Evolutionary conservation across 2,113 vertebrate species (phyloP).

Genomic region (Lagopus leucura): DNA sequence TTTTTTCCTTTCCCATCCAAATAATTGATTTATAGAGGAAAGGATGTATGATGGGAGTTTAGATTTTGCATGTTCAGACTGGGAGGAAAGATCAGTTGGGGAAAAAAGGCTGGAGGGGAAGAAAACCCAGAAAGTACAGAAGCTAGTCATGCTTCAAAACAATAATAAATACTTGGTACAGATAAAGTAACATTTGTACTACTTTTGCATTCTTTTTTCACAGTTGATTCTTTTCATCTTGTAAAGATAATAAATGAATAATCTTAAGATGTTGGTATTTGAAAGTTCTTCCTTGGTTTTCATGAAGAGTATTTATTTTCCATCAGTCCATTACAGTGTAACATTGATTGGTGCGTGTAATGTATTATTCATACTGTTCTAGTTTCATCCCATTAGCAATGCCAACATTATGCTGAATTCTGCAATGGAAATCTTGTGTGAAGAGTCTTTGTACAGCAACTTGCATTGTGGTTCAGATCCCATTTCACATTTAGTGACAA

Average conservation of each 20-base stretch:
- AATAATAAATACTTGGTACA: conserved; percentile 47
- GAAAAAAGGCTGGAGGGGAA: not conserved
- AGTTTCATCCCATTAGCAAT: conserved; percentile 78
- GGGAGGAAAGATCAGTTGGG: not conserved
- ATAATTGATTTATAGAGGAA: not conserved
- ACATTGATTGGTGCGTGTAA: conserved; percentile 70
- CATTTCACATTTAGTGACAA: conserved; percentile 21
- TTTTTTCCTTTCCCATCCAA: not conserved
- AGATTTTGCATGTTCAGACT: not conserved
- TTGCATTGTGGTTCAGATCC: conserved; percentile 16
- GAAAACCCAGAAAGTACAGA: conserved; percentile 19
- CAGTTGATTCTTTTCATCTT: conserved; percentile 11
- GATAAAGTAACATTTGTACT: conserved; percentile 44
- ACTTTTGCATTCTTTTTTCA: conserved; percentile 41
- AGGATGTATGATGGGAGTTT: not conserved
- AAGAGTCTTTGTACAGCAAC: conserved; percentile 1
- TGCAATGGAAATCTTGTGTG: conserved; percentile 56
- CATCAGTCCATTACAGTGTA: conserved; percentile 60
- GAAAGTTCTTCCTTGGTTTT: conserved; percentile 69
- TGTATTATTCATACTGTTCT: conserved; percentile 80
- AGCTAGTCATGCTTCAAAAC: conserved; percentile 35
- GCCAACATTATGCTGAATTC: conserved; percentile 53
- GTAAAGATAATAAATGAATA: conserved; percentile 58
- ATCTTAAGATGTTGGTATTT: conserved; percentile 61
- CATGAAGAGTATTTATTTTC: conserved; percentile 73